A percentile compares a stretch with the other conserved stretches of the same genome.
These are phyloP conservation scores for Sterna hirundo DNA, from an alignment of 2,113 vertebrate species.

Conservation along the genomic window DNA sequence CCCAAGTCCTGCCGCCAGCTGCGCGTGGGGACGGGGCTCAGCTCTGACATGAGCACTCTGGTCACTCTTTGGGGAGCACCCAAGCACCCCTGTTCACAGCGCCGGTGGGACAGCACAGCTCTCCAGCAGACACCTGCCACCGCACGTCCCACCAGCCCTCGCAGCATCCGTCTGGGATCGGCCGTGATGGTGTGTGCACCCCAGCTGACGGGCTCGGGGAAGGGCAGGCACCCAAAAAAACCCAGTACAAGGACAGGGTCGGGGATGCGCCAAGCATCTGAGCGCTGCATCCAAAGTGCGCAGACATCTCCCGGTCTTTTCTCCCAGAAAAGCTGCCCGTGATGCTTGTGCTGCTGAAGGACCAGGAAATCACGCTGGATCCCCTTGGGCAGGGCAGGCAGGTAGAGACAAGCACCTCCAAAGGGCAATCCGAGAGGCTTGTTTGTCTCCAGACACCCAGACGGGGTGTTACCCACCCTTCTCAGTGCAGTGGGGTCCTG, in stretches of 20 bases:
- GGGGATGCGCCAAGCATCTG: background rate
- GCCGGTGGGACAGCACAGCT: background rate
- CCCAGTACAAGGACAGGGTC: background rate
- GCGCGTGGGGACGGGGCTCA: rapidly evolving
- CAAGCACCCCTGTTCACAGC: background rate
- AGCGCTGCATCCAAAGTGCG: background rate
- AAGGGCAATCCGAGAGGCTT: rapidly evolving
- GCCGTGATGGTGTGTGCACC: rapidly evolving
- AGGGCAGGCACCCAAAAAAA: background rate
- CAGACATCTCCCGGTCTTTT: background rate
- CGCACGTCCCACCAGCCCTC: background rate
- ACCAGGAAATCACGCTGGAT: background rate
- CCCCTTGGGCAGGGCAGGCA: background rate
- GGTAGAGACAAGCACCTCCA: background rate
- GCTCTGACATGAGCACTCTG: rapidly evolving
- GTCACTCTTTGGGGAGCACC: background rate
- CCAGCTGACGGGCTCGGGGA: background rate
- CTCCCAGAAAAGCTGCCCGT: background rate
- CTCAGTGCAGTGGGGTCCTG: background rate
- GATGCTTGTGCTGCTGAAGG: background rate
- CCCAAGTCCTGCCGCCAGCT: background rate
- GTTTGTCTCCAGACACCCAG: background rate
- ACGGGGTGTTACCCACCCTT: background rate
- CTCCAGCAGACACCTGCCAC: background rate
- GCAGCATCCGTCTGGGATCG: background rate